Evolutionary conservation across 2,797 vertebrate species (phyloP).

Genomic region (Tokudaia muenninki): DNA sequence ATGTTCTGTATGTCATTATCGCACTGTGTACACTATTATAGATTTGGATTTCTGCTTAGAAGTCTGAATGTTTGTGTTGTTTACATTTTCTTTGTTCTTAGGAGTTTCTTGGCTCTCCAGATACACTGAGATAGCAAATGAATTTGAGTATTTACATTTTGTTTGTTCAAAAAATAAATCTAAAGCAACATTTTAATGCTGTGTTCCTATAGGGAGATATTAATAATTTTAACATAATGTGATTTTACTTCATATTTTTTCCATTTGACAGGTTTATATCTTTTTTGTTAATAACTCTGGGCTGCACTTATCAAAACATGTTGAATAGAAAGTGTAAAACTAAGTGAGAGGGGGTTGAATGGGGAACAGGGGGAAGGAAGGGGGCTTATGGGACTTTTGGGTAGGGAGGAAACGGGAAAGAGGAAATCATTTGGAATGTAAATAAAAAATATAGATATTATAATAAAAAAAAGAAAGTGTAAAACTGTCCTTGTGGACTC

Average conservation of each 20-base stretch:
- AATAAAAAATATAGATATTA: no score
- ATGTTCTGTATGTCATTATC: no score
- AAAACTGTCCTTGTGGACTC: neutral
- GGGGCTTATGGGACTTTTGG: no score
- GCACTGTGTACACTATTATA: accelerated
- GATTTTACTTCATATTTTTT: neutral
- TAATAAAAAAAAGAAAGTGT: neutral
- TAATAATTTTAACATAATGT: neutral
- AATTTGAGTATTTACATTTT: neutral
- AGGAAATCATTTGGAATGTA: no score
- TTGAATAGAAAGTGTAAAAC: neutral
- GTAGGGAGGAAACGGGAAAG: no score
- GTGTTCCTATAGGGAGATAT: neutral
- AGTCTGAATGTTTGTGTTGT: neutral
- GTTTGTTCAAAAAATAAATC: neutral
- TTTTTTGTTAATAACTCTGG: neutral
- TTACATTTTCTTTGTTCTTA: neutral
- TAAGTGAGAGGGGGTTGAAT: no score
- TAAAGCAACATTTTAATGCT: neutral
- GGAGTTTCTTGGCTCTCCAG: neutral
- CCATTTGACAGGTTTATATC: neutral
- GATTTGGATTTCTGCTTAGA: neutral
- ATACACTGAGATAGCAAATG: neutral
- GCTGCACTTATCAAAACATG: neutral
- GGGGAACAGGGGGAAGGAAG: no score